Base-by-base conservation (phyloP, 2,888 invertebrate genomes). In the Tiliacea aurago region DNA sequence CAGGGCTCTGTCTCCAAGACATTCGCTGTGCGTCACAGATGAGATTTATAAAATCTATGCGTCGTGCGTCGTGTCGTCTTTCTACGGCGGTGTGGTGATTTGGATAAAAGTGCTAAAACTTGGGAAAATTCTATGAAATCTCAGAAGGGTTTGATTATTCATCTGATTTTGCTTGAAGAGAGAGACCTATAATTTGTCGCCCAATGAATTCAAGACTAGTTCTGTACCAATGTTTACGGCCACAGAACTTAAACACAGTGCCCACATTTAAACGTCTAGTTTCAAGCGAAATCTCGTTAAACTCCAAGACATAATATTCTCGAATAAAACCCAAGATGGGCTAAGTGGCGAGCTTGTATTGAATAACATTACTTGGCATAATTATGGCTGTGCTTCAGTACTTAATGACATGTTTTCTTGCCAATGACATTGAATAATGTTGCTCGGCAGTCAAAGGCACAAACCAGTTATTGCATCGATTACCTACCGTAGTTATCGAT, bases 361-460 rank as follows among this genome's bases (percentile, higher is more conserved):
- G 70, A 80, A 80, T 78, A 77, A 80, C 69, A 80, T 86, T 71
- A 68, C 72, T 82, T 64, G 67, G 51, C 70, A 76, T 80, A 79
- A 83, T 86, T 83, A 84, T 62, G 64, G 67, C 45, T 61, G 53
- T 66, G 49, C 66, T 76, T 79, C 72, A 73, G 64, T 64, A 75
- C 41, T 59, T 83, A 81, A 86, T 85, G 74, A 64, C 53, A 78
- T 75, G 76, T 74, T 77, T 70, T 68, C 68, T 76, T 85, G 83
- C 75, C 87, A 86, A 77, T 87, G 86, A 87, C 86, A 86, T 81
- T 87, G 86, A 86, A 83, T 77, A 68, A 78, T 78, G 66, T 68
- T 73, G 63, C 70, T 70, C 43, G 66, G 70, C 59, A 70, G 45
- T 55, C 53, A 73, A 69, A 73, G 62, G 61, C 43, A 63, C 65